Conservation (phyloP, 2,888 invertebrate species). For the Homarus gammarus region DNA sequence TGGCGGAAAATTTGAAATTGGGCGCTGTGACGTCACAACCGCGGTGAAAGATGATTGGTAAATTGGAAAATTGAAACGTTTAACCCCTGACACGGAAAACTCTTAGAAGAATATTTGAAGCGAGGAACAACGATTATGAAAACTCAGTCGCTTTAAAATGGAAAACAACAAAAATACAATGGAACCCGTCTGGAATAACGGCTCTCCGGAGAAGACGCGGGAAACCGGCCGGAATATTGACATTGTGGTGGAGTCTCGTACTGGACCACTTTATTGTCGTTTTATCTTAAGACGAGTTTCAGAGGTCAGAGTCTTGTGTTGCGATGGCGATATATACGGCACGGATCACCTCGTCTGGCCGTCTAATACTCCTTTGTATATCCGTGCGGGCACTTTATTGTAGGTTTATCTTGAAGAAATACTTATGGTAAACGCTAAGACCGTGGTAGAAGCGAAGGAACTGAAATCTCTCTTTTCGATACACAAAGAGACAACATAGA, state of each 20-base stretch:
- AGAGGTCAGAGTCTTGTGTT: too few relatives aligned
- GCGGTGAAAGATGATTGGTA: conserved; percentile 69
- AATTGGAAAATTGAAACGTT: conserved; percentile 70
- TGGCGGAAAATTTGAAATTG: conserved; percentile 73
- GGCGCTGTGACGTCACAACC: conserved; percentile 70
- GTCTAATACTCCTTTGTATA: too few relatives aligned
- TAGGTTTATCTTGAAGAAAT: too few relatives aligned
- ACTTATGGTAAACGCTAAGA: too few relatives aligned
- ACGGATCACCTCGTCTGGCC: too few relatives aligned
- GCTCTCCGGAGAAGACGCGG: neutral
- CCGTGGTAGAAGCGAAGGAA: too few relatives aligned
- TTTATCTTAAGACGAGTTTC: too few relatives aligned
- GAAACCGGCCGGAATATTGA: neutral
- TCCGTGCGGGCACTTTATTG: too few relatives aligned
- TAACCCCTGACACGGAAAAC: conserved; percentile 69
- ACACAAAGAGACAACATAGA: too few relatives aligned
- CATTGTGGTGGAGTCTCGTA: neutral
- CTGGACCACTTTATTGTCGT: neutral
- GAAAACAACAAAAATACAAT: neutral
- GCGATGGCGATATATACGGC: too few relatives aligned
- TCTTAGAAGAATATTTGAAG: conserved; percentile 54
- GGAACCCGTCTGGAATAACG: neutral
- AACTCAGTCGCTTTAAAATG: neutral
- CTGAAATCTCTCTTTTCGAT: too few relatives aligned
- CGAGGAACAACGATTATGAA: conserved; percentile 47